phyloP scores from a whole-genome alignment of 2,888 invertebrate genomes.

The Digitonthophagus gazella region DNA sequence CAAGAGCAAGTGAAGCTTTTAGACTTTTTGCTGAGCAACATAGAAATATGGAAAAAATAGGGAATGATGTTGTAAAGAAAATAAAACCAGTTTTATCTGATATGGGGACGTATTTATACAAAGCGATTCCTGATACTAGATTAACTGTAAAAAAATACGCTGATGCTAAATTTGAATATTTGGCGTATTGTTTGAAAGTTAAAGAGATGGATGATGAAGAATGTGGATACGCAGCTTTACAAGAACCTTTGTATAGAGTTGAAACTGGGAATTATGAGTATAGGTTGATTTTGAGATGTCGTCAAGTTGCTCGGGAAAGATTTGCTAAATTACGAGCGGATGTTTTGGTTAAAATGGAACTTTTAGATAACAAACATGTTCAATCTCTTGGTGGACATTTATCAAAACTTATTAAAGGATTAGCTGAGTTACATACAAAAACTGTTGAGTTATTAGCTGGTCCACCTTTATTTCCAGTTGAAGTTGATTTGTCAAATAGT shows the following conservation, averaged over 20 bases:
- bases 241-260: conserved; percentile 95
- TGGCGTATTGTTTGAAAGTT: conserved; percentile 98
- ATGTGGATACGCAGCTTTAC: conserved; percentile 85
- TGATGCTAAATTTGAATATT: conserved; percentile 97
- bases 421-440: conserved; percentile 63
- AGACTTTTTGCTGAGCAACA: conserved; percentile 93
- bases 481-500: conserved; percentile 88
- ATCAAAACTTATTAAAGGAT: conserved; percentile 78
- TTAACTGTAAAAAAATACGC: conserved; percentile 97
- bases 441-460: conserved; percentile 75
- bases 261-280: conserved; percentile 99
- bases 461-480: conserved; percentile 86
- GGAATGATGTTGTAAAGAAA: conserved; percentile 83
- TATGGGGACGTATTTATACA: conserved; percentile 93
- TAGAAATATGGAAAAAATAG: conserved; percentile 85
- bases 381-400: conserved; percentile 89
- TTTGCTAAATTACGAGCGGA: conserved; percentile 84
- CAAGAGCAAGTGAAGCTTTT: conserved; percentile 93
- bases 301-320: conserved; percentile 87
- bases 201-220: conserved; percentile 99
- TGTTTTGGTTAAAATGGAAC: conserved; percentile 94
- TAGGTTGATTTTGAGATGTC: conserved; percentile 89
- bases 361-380: conserved; percentile 97
- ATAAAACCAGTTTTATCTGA: conserved; percentile 93
- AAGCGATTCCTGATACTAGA: conserved; percentile 98